A percentile compares a stretch with the other conserved stretches of the same genome.
These are phyloP conservation scores for Sphenopsis melanotis DNA, from an alignment of 2,797 vertebrate genomes.

Conservation along the genomic window DNA sequence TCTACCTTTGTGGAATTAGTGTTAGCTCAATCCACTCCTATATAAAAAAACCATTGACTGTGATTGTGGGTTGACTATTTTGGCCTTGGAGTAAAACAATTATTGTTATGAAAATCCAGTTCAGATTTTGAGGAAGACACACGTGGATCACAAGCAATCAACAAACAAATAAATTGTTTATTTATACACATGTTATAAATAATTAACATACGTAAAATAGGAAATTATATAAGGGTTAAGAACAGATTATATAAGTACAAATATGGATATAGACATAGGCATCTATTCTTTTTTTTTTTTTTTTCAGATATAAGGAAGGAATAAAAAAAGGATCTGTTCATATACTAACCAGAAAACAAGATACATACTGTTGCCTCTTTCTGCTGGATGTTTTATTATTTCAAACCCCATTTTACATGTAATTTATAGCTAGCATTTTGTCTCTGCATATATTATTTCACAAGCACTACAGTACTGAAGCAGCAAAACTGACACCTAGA, in stretches of 20 bases:
- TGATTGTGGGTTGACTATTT: neutral
- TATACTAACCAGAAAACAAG: neutral
- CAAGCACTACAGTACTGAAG: neutral
- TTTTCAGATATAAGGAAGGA: neutral
- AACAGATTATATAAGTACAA: neutral
- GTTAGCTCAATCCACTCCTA: neutral
- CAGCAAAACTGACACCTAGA: neutral
- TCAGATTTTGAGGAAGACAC: neutral
- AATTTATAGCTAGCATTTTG: neutral
- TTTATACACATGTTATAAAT: neutral
- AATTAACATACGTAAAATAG: neutral
- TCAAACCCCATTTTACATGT: neutral
- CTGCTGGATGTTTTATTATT: neutral
- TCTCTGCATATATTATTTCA: neutral
- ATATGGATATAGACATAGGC: neutral
- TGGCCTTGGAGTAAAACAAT: neutral
- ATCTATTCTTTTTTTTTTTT: neutral
- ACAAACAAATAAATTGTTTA: neutral
- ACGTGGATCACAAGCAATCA: neutral
- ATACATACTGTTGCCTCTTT: neutral
- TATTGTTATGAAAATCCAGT: neutral
- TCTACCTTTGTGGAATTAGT: neutral
- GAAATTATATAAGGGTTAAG: neutral
- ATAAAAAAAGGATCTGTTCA: neutral
- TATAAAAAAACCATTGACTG: neutral